Percentiles rank a stretch among this genome's conserved stretches.
phyloP scores from a whole-genome alignment of 64 coral and sea anemone species.

The Pachyseris speciosa region DNA sequence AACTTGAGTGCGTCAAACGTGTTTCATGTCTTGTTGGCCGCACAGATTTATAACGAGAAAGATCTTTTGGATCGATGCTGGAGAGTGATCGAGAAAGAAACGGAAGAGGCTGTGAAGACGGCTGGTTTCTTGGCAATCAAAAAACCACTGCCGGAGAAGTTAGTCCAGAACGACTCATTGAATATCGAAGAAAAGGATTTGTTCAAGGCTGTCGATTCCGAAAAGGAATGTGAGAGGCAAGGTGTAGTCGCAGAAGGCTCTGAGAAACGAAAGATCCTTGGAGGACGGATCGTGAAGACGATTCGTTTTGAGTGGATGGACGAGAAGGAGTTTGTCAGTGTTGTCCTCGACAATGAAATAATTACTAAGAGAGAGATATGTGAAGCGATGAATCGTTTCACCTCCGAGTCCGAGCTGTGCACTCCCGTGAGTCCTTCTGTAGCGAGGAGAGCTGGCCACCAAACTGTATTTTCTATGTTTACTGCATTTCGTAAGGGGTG shows the following conservation, averaged over 20 bases:
- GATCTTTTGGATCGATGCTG: no score
- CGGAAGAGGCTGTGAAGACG: constrained; percentile 45
- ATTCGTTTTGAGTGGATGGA: constrained; percentile 40
- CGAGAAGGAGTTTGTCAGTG: no score
- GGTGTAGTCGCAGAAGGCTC: constrained; percentile 35
- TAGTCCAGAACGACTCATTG: constrained; percentile 15
- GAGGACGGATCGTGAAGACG: no score
- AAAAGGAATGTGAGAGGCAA: no score
- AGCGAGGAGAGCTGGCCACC: neutral
- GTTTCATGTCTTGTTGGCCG: constrained; percentile 49
- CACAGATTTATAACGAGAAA: no score
- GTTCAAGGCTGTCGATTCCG: constrained; percentile 26
- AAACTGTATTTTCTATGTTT: neutral
- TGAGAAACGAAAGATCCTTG: constrained; percentile 28
- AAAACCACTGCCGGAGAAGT: neutral
- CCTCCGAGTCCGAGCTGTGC: neutral
- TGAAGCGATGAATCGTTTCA: constrained; percentile 27
- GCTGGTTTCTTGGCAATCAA: constrained; percentile 32
- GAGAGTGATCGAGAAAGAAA: no score
- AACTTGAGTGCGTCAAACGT: constrained; percentile 39
- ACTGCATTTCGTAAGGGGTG: neutral
- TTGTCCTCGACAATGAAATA: no score
- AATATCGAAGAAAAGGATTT: constrained; percentile 26
- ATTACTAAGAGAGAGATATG: neutral
- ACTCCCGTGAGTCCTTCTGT: neutral